Conservation (phyloP, 1,140 invertebrate genomes). For the Diabrotica undecimpunctata region DNA sequence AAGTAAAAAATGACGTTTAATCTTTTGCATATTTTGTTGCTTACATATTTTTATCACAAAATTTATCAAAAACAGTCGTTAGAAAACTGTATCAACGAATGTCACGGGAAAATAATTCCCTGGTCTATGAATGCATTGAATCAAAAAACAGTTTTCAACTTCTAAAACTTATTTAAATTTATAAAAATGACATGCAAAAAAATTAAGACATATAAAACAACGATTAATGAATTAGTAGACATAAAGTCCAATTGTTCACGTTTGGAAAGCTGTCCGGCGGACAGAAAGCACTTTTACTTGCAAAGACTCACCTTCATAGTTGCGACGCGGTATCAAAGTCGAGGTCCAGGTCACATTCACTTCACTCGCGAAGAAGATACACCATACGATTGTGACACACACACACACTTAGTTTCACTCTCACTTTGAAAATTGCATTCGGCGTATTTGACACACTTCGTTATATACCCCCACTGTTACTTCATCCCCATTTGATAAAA, state of each 20-base stretch:
- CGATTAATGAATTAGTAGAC: too few species aligned
- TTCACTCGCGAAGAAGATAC: conserved; percentile 1
- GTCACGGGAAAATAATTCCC: too few species aligned
- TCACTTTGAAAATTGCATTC: conserved; percentile 2
- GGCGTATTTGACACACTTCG: not conserved
- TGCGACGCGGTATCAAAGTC: not conserved
- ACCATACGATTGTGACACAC: not conserved
- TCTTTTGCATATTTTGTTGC: too few species aligned
- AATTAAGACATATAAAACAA: too few species aligned
- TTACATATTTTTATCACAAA: too few species aligned
- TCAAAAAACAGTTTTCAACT: too few species aligned
- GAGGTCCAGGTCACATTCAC: conserved; percentile 1
- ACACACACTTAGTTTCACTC: not conserved
- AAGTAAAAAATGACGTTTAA: too few species aligned
- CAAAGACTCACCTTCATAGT: not conserved
- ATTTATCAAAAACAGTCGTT: too few species aligned
- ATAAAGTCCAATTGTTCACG: not conserved
- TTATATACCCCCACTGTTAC: not conserved
- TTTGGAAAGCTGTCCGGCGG: not conserved
- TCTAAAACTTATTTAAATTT: too few species aligned
- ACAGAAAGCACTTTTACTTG: not conserved
- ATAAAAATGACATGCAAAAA: too few species aligned
- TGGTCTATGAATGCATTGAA: too few species aligned
- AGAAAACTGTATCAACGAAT: too few species aligned
- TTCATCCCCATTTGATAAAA: not conserved